A percentile compares a stretch with the other conserved stretches of the same genome.
These are phyloP conservation scores for Nebria brevicollis DNA, from an alignment of 2,888 invertebrate genomes.

Conservation along the genomic window DNA sequence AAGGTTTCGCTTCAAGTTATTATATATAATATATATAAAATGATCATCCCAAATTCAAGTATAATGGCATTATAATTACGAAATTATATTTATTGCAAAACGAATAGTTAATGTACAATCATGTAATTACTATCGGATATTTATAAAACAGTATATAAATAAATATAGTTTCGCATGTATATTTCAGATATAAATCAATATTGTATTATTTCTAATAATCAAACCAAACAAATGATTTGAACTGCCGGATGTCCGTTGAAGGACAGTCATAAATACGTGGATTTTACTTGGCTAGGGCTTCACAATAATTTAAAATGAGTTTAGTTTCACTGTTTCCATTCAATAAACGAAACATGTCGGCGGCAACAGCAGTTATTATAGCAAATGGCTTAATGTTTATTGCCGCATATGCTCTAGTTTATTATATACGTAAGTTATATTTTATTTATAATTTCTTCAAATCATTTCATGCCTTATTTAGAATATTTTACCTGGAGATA, in stretches of 20 bases:
- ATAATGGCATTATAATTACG: too few relatives aligned
- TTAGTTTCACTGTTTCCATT: constrained; percentile 4
- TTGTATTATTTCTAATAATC: background rate
- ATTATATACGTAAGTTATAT: constrained; percentile 38
- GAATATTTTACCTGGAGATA: too few relatives aligned
- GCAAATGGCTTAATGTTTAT: constrained; percentile 20
- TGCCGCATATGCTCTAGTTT: constrained; percentile 30
- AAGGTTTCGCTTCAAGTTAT: too few relatives aligned
- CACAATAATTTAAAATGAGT: background rate
- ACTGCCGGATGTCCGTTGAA: background rate
- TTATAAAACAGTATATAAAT: background rate
- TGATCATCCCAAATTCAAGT: too few relatives aligned
- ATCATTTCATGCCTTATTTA: too few relatives aligned
- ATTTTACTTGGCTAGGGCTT: background rate
- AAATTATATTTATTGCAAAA: background rate
- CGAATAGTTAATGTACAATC: background rate
- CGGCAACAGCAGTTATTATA: background rate
- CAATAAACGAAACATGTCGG: constrained; percentile 25
- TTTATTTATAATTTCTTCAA: background rate
- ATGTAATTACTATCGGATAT: too few relatives aligned
- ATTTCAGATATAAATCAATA: background rate
- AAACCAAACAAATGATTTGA: background rate
- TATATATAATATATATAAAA: too few relatives aligned
- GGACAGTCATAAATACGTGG: background rate
- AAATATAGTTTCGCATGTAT: background rate